A percentile compares a stretch with the other conserved stretches of the same genome.
phyloP scores from a whole-genome alignment of 2,888 invertebrate genomes.

The Bedellia somnulentella region DNA sequence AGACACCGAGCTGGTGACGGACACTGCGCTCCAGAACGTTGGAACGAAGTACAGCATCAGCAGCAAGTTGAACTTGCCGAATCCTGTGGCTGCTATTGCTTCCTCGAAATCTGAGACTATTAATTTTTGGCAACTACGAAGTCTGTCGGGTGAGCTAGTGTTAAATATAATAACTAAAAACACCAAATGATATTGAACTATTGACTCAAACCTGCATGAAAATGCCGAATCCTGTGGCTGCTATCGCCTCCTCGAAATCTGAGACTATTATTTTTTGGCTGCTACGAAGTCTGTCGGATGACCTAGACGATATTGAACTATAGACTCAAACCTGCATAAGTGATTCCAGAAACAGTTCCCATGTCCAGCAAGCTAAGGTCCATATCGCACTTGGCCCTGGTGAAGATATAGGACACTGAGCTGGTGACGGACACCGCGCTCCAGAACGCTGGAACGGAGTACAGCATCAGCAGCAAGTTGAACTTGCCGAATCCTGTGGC shows the following conservation, averaged over 20 bases:
- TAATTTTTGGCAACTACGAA: too few relatives aligned
- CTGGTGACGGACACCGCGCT: slow-evolving; percentile 72
- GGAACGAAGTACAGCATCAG: slow-evolving; percentile 64
- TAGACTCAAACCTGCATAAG: slow-evolving; percentile 64
- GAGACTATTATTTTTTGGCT: too few relatives aligned
- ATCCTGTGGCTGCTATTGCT: slow-evolving; percentile 69
- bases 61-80: slow-evolving; percentile 69
- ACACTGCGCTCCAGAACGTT: slow-evolving; percentile 68
- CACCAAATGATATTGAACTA: too few relatives aligned
- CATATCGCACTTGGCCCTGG: slow-evolving; percentile 75
- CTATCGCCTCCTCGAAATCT: slow-evolving; percentile 73
- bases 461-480: slow-evolving; percentile 64
- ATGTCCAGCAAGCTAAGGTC: slow-evolving; percentile 67
- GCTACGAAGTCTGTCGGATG: too few relatives aligned
- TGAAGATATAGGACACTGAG: slow-evolving; percentile 72
- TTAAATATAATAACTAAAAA: too few relatives aligned
- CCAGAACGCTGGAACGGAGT: slow-evolving; percentile 67
- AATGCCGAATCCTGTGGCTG: slow-evolving; percentile 67
- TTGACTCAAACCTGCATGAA: too few relatives aligned
- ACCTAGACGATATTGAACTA: background rate
- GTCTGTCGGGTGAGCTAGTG: too few relatives aligned
- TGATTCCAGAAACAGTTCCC: slow-evolving; percentile 70
- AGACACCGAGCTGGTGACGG: slow-evolving; percentile 72
- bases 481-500: slow-evolving; percentile 71
- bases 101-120: slow-evolving; percentile 65